phyloP scores from a whole-genome alignment of 2,797 vertebrate species.

The Eleutherodactylus coqui region DNA sequence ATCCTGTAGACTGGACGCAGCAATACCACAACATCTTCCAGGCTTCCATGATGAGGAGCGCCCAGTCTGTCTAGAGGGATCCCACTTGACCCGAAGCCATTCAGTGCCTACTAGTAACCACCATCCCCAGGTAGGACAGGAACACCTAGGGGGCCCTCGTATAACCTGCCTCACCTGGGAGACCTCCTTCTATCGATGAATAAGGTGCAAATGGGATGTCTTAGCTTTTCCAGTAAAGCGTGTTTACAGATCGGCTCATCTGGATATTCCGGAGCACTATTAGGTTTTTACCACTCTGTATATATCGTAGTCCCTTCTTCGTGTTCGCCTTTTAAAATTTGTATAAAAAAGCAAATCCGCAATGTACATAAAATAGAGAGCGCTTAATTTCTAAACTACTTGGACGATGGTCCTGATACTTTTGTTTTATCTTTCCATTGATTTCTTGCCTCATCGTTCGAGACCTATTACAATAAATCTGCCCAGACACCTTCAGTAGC shows the following conservation, averaged over 20 bases:
- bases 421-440: background rate
- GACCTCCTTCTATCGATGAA: background rate
- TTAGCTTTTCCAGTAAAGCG: too few species aligned
- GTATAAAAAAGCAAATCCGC: background rate
- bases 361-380: background rate
- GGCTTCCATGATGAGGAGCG: constrained; percentile 75
- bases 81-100: background rate
- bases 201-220: background rate
- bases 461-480: too few species aligned
- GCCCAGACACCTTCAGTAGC: too few species aligned
- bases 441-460: background rate
- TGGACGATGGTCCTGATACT: background rate
- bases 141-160: background rate
- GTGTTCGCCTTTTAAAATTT: background rate
- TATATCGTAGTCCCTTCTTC: background rate
- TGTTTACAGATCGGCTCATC: background rate
- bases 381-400: background rate
- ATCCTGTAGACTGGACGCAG: constrained; percentile 88
- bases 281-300: background rate
- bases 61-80: constrained; percentile 76
- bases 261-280: background rate
- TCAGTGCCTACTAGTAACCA: background rate
- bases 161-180: background rate
- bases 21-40: constrained; percentile 80
- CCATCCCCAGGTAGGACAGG: background rate